phyloP scores from a whole-genome alignment of 2,888 invertebrate species.

The Bhutanitis thaidina region DNA sequence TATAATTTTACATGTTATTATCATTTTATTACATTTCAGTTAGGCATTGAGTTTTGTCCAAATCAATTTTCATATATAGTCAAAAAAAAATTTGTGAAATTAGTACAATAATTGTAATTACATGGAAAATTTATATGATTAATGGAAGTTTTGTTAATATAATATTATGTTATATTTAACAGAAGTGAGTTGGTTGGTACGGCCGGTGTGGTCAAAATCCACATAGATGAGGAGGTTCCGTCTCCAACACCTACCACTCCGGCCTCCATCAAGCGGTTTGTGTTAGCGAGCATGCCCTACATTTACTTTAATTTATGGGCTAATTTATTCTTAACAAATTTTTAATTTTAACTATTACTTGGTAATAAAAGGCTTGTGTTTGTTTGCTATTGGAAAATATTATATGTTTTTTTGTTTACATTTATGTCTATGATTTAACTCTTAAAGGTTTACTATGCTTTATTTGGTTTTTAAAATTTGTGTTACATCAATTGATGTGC shows the following conservation, averaged over 20 bases:
- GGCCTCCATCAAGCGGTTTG: conserved; percentile 77
- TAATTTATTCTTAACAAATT: conserved; percentile 38
- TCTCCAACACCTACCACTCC: conserved; percentile 76
- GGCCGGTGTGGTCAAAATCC: conserved; percentile 81
- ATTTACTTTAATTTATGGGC: conserved; percentile 59
- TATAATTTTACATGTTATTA: too few relatives aligned
- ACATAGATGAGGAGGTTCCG: conserved; percentile 72
- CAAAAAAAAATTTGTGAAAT: too few relatives aligned
- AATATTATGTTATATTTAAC: conserved; percentile 54
- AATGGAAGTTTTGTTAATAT: not conserved
- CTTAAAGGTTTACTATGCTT: not conserved
- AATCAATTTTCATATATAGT: too few relatives aligned
- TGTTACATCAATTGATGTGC: too few relatives aligned
- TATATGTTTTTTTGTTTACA: too few relatives aligned
- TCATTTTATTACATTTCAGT: too few relatives aligned
- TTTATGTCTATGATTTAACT: conserved; percentile 10
- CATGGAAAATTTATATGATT: too few relatives aligned
- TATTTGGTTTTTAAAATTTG: too few relatives aligned
- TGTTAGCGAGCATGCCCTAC: conserved; percentile 64
- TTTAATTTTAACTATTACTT: not conserved
- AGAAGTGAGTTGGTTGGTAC: conserved; percentile 82
- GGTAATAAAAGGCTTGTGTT: not conserved
- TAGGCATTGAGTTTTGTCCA: too few relatives aligned
- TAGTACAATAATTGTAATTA: too few relatives aligned
- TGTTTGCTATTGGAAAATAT: too few relatives aligned